Evolutionary conservation across 2,797 vertebrate species (phyloP), one percentile per base, ranked within the genome.

Genomic region (Pampus argenteus): DNA sequence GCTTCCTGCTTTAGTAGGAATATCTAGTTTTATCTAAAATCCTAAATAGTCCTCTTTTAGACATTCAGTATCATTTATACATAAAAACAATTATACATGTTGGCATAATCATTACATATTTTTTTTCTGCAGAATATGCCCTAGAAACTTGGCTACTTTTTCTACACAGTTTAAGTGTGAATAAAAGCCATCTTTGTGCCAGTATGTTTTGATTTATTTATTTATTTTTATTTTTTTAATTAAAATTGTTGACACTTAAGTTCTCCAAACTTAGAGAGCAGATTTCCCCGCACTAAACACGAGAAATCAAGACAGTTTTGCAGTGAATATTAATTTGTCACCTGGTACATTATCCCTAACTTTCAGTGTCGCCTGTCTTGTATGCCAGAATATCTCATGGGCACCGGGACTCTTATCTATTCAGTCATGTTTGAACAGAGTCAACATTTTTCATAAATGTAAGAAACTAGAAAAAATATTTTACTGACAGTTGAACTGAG

Each of bases 1-100:
- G 44, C 78, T 31, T 74, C 54, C 70, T 25, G 11, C 29, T 84
- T 52, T 44, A 36, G 42, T 72, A 66, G 29, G 55, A 26, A 36
- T 71, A 48, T 84, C 45, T 80, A 55, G 40, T 79, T 47, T 74
- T 68, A 67, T 77, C 29, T 64, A 61, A 45, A 69, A 57, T 73
- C 77, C 77, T 76, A 60, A 77, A 81, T 62, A 56, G 61, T 66
- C 25, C 34, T n/a, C 26, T 57, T 22, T 4, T 14, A 59, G 26
- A 59, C 20, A n/a, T 2, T 3, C 29, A 59, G 9, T 17, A 11
- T 29, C 9, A 26, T 71, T 23, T 55, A 15, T 69, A 64, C 50
- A 68, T 55, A 47, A 25, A 1, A 25, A 29, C 29, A 20, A 52
- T 50, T 45, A 8, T 31, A 55, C n/a, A 42, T 54, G 2, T 38